Percentiles rank a stretch among this genome's conserved stretches.
These are phyloP conservation scores for Fregata magnificens DNA, from an alignment of 2,113 vertebrate species.

Conservation along the genomic window DNA sequence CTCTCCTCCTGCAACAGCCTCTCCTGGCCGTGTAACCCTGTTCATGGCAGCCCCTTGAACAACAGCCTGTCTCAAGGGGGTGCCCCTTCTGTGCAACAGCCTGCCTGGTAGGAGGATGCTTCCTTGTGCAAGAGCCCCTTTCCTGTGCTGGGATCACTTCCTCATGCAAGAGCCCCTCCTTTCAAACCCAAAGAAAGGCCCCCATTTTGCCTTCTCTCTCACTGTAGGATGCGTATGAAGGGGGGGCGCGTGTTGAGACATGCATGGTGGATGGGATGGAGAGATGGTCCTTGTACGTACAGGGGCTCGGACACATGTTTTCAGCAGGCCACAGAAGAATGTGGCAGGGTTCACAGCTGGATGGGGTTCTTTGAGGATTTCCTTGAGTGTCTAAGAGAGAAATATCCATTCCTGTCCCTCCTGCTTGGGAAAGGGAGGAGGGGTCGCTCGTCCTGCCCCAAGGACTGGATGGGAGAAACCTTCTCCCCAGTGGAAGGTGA, in stretches of 20 bases:
- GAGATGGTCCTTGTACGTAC: neutral
- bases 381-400: conserved; percentile 56
- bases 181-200: conserved; percentile 61
- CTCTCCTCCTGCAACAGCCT: conserved; percentile 63
- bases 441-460: conserved; percentile 13
- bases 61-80: conserved; percentile 53
- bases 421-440: conserved; percentile 37
- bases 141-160: conserved; percentile 57
- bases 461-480: conserved; percentile 37
- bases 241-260: conserved; percentile 23
- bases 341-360: conserved; percentile 37
- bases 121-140: conserved; percentile 58
- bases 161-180: conserved; percentile 45
- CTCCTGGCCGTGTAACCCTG: conserved; percentile 62
- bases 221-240: conserved; percentile 25
- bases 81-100: conserved; percentile 58
- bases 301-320: conserved; percentile 40
- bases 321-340: conserved; percentile 9
- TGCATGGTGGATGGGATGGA: conserved; percentile 54
- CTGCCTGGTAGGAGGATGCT: conserved; percentile 56
- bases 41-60: conserved; percentile 57
- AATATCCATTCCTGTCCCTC: conserved; percentile 33
- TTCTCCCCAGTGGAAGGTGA: conserved; percentile 24
- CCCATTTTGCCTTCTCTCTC: conserved; percentile 49
- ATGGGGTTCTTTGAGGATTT: conserved; percentile 46